Base-by-base conservation (phyloP, 1,140 invertebrate species). In the Colletes gigas region DNA sequence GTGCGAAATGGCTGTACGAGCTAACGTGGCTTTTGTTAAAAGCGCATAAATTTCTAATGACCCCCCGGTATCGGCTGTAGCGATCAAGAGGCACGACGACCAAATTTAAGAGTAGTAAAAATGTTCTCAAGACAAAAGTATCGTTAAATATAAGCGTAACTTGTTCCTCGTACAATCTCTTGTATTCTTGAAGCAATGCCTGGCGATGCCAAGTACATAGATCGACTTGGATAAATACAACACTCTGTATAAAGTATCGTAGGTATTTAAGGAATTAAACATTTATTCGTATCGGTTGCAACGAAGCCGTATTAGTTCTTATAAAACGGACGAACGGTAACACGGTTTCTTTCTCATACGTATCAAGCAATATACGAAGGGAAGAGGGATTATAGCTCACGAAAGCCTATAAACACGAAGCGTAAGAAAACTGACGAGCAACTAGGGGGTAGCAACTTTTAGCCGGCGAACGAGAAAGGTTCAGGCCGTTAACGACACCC, bases 401-500 rank as follows among this genome's bases (percentile, higher is more conserved):
- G 78, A 67, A 80, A 54, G 71, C 55, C 44, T 80, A 80, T 74
- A 83, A 69, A 69, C 50, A 54, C 17, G 73, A 52, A 50, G 44
- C 30, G 77, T 67, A 84, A 83, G 84, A 78, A 81, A 84, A 86
- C 63, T 78, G 84, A 87, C 74, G 85, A 78, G 78, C 78, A 47
- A 39, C 84, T 30, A 67, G 85, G 84, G 85, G 85, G 17, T 41
- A 78, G 74, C 77, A 83, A 86, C 69, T 85, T 77, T 63, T 78
- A 67, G 72, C 73, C 50, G 19, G 50, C 57, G 54, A 72, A 57
- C 72, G 69, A 44, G 74, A 81, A 63, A 90, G 84, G 82, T 78
- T 82, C 65, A 60, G 81, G 76, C 83, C 82, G 88, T 92, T 92
- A 92, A 92, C 90, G 90, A 90, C 90, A 91, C 90, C 90, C 88